Evolutionary conservation across 2,888 invertebrate genomes (phyloP).

Genomic region (Celastrina argiolus): DNA sequence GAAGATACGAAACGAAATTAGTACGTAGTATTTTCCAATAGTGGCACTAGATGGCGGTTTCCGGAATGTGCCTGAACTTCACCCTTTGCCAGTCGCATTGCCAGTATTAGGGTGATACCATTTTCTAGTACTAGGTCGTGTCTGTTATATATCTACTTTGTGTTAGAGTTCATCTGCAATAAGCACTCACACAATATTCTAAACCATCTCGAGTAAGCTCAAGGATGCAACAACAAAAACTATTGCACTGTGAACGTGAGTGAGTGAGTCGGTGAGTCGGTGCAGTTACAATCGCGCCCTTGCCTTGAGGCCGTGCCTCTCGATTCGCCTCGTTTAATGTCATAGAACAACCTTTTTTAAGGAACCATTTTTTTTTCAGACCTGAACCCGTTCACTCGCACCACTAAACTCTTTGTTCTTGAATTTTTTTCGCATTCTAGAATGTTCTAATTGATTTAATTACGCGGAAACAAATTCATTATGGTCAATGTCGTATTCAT

Average conservation of each 20-base stretch:
- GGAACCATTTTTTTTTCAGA: conserved; percentile 26
- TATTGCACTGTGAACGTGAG: conserved; percentile 19
- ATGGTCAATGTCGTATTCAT: conserved; percentile 35
- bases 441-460: conserved; percentile 41
- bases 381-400: conserved; percentile 35
- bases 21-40: too few relatives aligned
- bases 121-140: too few relatives aligned
- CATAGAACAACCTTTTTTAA: conserved; percentile 45
- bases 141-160: too few relatives aligned
- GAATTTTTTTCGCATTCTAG: conserved; percentile 38
- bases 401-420: conserved; percentile 35
- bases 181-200: neutral
- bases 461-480: conserved; percentile 39
- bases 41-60: too few relatives aligned
- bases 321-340: conserved; percentile 54
- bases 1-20: too few relatives aligned
- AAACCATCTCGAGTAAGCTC: neutral
- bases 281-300: conserved; percentile 43
- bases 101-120: too few relatives aligned
- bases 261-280: too few relatives aligned
- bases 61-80: too few relatives aligned
- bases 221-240: conserved; percentile 20
- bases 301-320: conserved; percentile 60
- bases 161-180: neutral
- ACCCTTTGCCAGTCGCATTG: too few relatives aligned